phyloP scores from a whole-genome alignment of 2,888 invertebrate genomes.

The Sinotaia quadrata region DNA sequence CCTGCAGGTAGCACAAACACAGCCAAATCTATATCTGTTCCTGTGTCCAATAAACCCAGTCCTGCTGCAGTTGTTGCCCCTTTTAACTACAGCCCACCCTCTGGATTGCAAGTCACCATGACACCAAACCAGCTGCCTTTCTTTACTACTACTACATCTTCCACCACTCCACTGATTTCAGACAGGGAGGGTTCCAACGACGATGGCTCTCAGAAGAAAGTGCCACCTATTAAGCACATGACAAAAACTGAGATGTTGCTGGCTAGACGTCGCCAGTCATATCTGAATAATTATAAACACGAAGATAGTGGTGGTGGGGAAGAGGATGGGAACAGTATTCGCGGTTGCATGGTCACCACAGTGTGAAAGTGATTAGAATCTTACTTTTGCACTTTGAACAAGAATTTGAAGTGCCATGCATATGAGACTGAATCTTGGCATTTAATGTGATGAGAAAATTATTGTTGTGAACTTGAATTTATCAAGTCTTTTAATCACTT shows the following conservation, averaged over 20 bases:
- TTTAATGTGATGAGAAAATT: no score
- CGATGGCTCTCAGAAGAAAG: not conserved
- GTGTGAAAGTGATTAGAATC: constrained; percentile 38
- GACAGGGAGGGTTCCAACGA: constrained; percentile 10
- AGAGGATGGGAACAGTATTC: constrained; percentile 26
- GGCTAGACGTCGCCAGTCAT: constrained; percentile 57
- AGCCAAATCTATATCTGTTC: not conserved
- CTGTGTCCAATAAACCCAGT: constrained; percentile 2
- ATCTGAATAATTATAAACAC: constrained; percentile 31
- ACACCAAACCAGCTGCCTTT: no score
- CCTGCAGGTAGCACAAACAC: no score
- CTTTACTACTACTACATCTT: not conserved
- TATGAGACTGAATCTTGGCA: no score
- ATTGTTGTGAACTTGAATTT: no score
- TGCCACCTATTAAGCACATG: constrained; percentile 39
- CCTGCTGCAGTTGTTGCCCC: constrained; percentile 74
- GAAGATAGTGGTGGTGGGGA: constrained; percentile 14
- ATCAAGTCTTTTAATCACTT: no score
- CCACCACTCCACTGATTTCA: not conserved
- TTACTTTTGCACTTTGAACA: no score
- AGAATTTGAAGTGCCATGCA: no score
- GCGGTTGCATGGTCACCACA: constrained; percentile 46
- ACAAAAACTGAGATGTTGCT: constrained; percentile 70
- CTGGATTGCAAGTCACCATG: constrained; percentile 14
- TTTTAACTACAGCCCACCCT: constrained; percentile 74